phyloP scores from a whole-genome alignment of 2,888 invertebrate species.

The Operophtera brumata region DNA sequence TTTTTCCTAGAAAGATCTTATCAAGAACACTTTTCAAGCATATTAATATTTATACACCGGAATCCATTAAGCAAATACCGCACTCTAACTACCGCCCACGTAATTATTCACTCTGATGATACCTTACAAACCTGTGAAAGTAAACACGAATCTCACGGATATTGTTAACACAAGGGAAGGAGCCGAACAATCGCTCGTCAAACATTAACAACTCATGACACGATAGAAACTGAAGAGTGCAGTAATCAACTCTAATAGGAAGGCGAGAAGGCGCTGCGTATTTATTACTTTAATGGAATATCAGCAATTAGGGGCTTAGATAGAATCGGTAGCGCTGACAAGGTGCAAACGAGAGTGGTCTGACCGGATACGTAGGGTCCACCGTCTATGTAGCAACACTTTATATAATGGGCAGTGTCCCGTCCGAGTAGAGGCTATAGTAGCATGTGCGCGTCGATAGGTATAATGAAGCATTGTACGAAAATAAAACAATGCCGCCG shows the following conservation, averaged over 20 bases:
- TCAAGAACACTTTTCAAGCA: conserved; percentile 35
- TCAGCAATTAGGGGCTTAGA: conserved; percentile 75
- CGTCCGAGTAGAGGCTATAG: conserved; percentile 40
- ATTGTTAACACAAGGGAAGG: conserved; percentile 56
- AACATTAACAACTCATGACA: conserved; percentile 68
- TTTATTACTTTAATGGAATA: conserved; percentile 79
- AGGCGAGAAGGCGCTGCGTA: conserved; percentile 73
- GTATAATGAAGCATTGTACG: conserved; percentile 46
- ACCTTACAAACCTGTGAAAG: conserved; percentile 52
- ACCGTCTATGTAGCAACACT: conserved; percentile 42
- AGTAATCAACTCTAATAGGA: conserved; percentile 73
- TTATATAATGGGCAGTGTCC: conserved; percentile 41
- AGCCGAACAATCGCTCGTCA: conserved; percentile 60
- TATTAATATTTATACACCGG: conserved; percentile 35
- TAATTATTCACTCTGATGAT: conserved; percentile 55
- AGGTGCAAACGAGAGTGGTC: conserved; percentile 78
- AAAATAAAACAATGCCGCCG: conserved; percentile 73
- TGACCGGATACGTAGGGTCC: conserved; percentile 66
- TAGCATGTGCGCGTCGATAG: conserved; percentile 36
- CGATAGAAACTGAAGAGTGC: conserved; percentile 71
- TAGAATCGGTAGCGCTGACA: conserved; percentile 78
- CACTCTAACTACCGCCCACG: conserved; percentile 43
- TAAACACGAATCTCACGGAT: conserved; percentile 59
- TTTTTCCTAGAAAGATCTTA: not conserved
- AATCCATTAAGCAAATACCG: conserved; percentile 44